phyloP scores from a whole-genome alignment of 2,888 invertebrate genomes.

The Malacosoma neustria region DNA sequence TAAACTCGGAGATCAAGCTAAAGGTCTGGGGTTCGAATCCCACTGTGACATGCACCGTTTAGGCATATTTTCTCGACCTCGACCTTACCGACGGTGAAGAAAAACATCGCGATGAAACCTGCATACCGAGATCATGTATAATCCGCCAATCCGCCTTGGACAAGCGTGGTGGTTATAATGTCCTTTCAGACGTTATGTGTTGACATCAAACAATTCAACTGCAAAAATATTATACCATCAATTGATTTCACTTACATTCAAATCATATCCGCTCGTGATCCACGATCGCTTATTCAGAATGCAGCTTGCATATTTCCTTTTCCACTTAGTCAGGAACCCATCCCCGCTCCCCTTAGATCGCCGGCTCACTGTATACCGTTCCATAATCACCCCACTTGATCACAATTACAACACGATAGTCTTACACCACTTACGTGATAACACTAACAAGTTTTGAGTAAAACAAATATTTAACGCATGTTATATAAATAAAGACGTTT shows the following conservation, averaged over 20 bases:
- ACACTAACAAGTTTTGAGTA: conserved; percentile 46
- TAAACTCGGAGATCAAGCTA: too few relatives aligned
- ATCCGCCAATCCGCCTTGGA: too few relatives aligned
- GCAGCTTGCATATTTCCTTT: conserved; percentile 44
- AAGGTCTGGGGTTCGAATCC: too few relatives aligned
- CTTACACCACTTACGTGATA: conserved; percentile 33
- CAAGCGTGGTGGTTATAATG: too few relatives aligned
- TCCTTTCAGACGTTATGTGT: too few relatives aligned
- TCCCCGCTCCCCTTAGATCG: conserved; percentile 50
- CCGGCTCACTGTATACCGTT: conserved; percentile 53
- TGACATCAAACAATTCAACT: too few relatives aligned
- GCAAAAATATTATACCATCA: too few relatives aligned
- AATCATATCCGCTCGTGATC: conserved; percentile 56
- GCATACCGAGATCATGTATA: too few relatives aligned
- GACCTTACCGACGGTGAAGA: too few relatives aligned
- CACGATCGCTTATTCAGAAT: conserved; percentile 45
- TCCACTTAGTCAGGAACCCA: conserved; percentile 54
- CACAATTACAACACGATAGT: conserved; percentile 38
- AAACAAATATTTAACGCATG: conserved; percentile 39
- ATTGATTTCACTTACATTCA: conserved; percentile 43
- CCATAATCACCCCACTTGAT: conserved; percentile 38
- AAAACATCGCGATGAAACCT: too few relatives aligned
- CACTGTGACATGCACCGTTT: too few relatives aligned
- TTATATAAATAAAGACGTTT: conserved; percentile 56
- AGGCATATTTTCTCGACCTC: too few relatives aligned